Conservation (phyloP, 1,140 invertebrate species). For the Drosophila athabasca region DNA sequence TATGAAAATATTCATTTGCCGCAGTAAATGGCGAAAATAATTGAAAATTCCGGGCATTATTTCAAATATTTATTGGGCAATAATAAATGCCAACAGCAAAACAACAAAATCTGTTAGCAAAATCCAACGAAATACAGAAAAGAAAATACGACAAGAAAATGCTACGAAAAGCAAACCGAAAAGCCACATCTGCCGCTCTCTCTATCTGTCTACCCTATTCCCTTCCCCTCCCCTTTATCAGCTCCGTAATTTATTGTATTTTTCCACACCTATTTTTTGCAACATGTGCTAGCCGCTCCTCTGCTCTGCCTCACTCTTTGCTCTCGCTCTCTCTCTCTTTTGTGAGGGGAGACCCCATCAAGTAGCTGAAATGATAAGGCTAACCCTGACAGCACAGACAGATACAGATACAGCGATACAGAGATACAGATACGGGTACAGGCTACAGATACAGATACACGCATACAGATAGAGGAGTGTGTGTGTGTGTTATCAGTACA, state of each 20-base stretch:
- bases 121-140: slow-evolving; percentile 4
- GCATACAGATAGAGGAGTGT: no score
- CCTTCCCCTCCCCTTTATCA: slow-evolving; percentile 25
- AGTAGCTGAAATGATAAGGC: slow-evolving; percentile 23
- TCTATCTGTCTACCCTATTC: slow-evolving; percentile 20
- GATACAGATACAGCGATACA: slow-evolving; percentile 24
- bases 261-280: slow-evolving; percentile 35
- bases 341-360: background rate
- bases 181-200: slow-evolving; percentile 1
- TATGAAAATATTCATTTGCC: no score
- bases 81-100: background rate
- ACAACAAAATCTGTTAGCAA: slow-evolving; percentile 15
- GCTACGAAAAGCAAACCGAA: slow-evolving; percentile 1
- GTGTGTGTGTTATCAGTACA: background rate
- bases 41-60: slow-evolving; percentile 1
- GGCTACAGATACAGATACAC: no score
- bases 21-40: background rate
- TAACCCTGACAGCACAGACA: slow-evolving; percentile 2
- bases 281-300: slow-evolving; percentile 41
- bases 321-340: slow-evolving; percentile 1
- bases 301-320: no score
- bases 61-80: slow-evolving; percentile 19
- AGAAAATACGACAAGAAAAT: slow-evolving; percentile 1
- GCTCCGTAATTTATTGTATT: slow-evolving; percentile 40
- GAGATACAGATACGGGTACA: background rate